Percentiles rank a stretch among this genome's conserved stretches.
Conservation (phyloP, 2,113 vertebrate species). For the Crotophaga sulcirostris region DNA sequence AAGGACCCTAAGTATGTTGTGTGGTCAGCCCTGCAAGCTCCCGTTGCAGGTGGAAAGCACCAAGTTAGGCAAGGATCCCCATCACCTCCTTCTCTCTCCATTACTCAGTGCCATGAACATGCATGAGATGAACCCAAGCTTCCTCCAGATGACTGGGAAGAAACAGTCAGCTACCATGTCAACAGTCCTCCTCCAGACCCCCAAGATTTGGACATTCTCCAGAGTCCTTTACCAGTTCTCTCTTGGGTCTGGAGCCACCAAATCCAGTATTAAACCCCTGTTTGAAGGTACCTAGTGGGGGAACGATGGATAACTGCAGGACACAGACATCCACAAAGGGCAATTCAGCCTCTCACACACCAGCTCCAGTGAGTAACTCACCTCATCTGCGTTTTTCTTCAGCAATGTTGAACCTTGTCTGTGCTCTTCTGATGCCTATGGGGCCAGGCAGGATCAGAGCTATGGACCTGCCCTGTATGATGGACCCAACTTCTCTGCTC, state of each 20-base stretch:
- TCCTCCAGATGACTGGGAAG: accelerated
- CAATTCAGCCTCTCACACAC: background rate
- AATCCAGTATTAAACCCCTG: background rate
- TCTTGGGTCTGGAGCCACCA: background rate
- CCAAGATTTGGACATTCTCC: accelerated
- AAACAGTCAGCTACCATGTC: background rate
- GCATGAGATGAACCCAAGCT: background rate
- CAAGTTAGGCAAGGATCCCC: background rate
- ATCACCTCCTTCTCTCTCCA: background rate
- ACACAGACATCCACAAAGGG: background rate
- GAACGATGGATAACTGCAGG: background rate
- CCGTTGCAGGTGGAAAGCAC: background rate
- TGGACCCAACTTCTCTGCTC: background rate
- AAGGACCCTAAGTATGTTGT: too few relatives aligned
- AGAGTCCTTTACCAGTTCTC: background rate
- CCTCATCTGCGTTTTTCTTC: background rate
- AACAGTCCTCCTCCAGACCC: background rate
- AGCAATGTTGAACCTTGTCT: background rate
- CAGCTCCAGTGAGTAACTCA: background rate
- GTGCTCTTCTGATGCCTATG: background rate
- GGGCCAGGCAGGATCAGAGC: background rate
- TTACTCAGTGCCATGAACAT: background rate
- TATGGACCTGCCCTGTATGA: background rate
- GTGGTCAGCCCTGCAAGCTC: background rate
- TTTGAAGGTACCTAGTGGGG: background rate